These are phyloP conservation scores for Zapornia atra DNA, from an alignment of 2,113 vertebrate genomes.

Conservation along the genomic window DNA sequence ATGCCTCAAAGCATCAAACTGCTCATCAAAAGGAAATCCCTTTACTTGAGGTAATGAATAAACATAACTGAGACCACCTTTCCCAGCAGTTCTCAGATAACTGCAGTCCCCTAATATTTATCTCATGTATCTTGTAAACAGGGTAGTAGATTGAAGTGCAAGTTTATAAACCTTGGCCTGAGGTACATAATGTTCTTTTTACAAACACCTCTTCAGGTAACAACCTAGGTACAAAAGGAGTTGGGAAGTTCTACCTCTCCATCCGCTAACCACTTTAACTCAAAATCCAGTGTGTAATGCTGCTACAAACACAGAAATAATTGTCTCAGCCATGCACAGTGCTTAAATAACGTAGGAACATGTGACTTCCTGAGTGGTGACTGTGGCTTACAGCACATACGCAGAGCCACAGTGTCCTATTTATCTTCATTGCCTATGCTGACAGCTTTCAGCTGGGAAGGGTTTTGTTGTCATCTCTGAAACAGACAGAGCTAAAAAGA, in stretches of 20 bases:
- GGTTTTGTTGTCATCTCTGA: not conserved
- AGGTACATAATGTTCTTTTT: not conserved
- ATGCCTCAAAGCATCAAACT: not conserved
- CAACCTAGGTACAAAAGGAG: not conserved
- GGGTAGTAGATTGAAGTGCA: not conserved
- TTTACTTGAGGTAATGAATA: not conserved
- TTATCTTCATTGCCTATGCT: not conserved
- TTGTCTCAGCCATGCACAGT: not conserved
- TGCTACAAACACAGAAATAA: slow-evolving; percentile 35
- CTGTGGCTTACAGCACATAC: not conserved
- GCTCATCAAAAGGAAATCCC: not conserved
- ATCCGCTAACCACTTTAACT: slow-evolving; percentile 15
- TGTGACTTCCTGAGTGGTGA: not conserved
- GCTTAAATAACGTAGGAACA: slow-evolving; percentile 10
- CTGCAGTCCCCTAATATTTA: not conserved
- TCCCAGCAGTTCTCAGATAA: not conserved
- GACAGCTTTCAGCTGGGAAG: not conserved
- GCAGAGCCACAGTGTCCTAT: not conserved
- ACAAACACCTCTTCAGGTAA: not conserved
- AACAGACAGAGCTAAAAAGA: not conserved
- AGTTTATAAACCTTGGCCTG: not conserved
- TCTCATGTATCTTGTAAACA: not conserved
- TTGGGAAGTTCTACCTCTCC: slow-evolving; percentile 8
- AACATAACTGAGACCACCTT: not conserved
- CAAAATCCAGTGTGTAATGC: slow-evolving; percentile 17